These are phyloP conservation scores for Cryptocephalus moraei DNA, from an alignment of 2,888 invertebrate genomes.

Conservation along the genomic window DNA sequence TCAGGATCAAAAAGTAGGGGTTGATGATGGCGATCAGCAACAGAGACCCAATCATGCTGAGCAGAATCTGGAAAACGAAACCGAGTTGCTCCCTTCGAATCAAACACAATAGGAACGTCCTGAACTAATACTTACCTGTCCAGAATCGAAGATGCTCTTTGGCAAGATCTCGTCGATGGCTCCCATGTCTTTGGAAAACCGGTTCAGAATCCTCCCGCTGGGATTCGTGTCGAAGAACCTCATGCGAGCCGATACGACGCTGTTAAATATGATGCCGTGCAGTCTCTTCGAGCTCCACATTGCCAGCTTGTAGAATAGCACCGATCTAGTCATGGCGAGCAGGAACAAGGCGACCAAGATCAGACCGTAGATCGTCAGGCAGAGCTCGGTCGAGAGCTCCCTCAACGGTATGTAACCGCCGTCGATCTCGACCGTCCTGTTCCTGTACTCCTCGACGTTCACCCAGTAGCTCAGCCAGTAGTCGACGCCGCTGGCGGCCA, in stretches of 20 bases:
- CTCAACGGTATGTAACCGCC: constrained; percentile 2
- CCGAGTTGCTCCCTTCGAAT: no score
- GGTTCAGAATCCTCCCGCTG: constrained; percentile 64
- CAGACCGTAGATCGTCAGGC: constrained; percentile 52
- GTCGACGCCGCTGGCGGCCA: constrained; percentile 55
- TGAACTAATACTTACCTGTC: constrained; percentile 35
- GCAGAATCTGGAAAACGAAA: constrained; percentile 32
- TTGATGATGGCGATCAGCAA: constrained; percentile 46
- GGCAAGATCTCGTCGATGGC: constrained; percentile 67
- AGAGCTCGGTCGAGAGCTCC: constrained; percentile 34
- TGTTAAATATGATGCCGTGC: constrained; percentile 61
- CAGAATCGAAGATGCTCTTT: constrained; percentile 51
- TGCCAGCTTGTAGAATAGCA: constrained; percentile 53
- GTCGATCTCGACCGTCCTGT: constrained; percentile 3
- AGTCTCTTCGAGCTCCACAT: constrained; percentile 55
- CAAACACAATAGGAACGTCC: neutral
- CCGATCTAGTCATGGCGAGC: constrained; percentile 49
- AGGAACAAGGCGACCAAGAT: constrained; percentile 33
- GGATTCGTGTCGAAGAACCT: constrained; percentile 80
- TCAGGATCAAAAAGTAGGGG: constrained; percentile 38
- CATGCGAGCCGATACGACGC: constrained; percentile 46
- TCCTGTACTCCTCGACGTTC: constrained; percentile 28
- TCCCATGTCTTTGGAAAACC: constrained; percentile 79
- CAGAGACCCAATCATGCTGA: constrained; percentile 41
- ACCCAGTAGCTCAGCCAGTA: constrained; percentile 67